Percentiles rank a stretch among this genome's conserved stretches.
These are phyloP conservation scores for Diabrotica undecimpunctata DNA, from an alignment of 1,140 invertebrate genomes.

Conservation along the genomic window DNA sequence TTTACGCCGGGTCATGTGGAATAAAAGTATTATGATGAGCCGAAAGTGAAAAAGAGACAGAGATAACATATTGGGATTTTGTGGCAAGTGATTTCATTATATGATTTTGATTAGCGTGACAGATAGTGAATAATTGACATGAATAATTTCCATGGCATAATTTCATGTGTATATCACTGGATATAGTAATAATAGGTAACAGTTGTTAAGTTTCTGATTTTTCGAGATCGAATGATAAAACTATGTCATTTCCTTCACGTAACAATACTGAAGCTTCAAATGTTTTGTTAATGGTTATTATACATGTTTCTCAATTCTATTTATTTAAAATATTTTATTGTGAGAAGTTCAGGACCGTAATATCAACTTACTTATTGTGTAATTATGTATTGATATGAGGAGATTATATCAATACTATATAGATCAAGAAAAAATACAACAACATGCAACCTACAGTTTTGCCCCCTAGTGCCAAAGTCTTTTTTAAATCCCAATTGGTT, in stretches of 20 bases:
- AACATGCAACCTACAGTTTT: too few relatives aligned
- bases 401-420: too few relatives aligned
- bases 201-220: conserved; percentile 32
- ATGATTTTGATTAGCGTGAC: conserved; percentile 31
- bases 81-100: conserved; percentile 22
- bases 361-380: too few relatives aligned
- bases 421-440: too few relatives aligned
- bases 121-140: conserved; percentile 32
- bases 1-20: neutral
- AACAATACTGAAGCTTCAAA: neutral
- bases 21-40: neutral
- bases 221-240: conserved; percentile 9
- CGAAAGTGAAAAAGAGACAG: neutral
- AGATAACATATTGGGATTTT: conserved; percentile 7
- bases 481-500: too few relatives aligned
- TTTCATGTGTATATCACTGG: conserved; percentile 27
- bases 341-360: too few relatives aligned
- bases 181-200: conserved; percentile 30
- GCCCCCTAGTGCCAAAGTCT: too few relatives aligned
- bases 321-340: too few relatives aligned
- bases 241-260: conserved; percentile 14
- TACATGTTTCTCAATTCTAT: too few relatives aligned
- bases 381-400: too few relatives aligned
- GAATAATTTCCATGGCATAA: conserved; percentile 27
- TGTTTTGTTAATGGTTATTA: too few relatives aligned